Percentiles rank a stretch among this genome's conserved stretches.
Evolutionary conservation across 2,888 invertebrate species (phyloP).

Genomic region (Coenonympha glycerion): DNA sequence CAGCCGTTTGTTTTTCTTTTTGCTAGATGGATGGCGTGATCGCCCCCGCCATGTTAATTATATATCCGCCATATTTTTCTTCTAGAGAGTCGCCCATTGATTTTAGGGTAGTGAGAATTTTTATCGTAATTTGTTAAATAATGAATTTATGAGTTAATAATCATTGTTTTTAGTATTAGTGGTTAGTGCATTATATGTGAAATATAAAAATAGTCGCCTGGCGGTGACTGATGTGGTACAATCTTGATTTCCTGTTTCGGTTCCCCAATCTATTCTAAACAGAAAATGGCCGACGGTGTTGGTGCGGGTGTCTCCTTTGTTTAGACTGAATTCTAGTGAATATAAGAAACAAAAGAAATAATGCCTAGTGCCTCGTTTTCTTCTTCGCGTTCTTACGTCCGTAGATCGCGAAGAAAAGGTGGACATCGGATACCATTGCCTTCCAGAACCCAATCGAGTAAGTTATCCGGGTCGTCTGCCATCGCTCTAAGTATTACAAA

Average conservation of each 20-base stretch:
- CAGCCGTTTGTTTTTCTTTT: conserved; percentile 31
- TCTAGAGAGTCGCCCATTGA: conserved; percentile 63
- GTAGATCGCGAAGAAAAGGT: conserved; percentile 94
- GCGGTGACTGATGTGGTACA: conserved; percentile 53
- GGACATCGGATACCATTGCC: conserved; percentile 89
- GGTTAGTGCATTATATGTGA: conserved; percentile 54
- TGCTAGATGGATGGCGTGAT: conserved; percentile 52
- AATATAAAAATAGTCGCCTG: conserved; percentile 40
- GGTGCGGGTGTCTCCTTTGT: conserved; percentile 89
- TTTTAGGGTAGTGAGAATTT: conserved; percentile 61
- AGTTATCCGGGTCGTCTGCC: conserved; percentile 75
- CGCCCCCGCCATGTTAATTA: conserved; percentile 60
- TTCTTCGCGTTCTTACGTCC: conserved; percentile 92
- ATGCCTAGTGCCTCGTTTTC: conserved; percentile 97
- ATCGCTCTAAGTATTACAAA: conserved; percentile 58
- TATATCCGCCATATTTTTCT: conserved; percentile 71
- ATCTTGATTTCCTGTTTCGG: conserved; percentile 63
- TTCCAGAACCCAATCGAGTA: conserved; percentile 87
- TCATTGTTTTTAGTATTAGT: conserved; percentile 55
- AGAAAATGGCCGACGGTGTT: conserved; percentile 89
- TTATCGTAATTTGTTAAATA: conserved; percentile 54
- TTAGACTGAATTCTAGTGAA: conserved; percentile 79
- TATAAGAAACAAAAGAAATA: conserved; percentile 77
- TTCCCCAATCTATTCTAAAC: conserved; percentile 77
- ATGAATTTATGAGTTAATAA: conserved; percentile 64